These are phyloP conservation scores for Dufourea novaeangliae DNA, from an alignment of 1,140 invertebrate species.

Conservation along the genomic window DNA sequence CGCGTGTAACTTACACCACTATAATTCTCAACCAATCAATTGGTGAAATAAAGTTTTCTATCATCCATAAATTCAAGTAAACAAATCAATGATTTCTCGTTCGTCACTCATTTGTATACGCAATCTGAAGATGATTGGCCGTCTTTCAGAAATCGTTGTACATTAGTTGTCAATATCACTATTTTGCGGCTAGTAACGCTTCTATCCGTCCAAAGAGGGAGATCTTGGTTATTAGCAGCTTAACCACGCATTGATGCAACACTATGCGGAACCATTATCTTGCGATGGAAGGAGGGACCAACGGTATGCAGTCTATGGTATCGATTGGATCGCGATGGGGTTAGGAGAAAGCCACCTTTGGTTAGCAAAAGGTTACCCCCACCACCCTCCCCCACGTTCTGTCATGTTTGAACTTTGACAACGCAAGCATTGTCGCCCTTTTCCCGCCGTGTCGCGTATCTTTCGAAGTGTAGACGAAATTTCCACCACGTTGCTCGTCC, in stretches of 20 bases:
- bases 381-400: too few species aligned
- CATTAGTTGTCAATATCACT: background rate
- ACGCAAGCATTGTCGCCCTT: conserved; percentile 17
- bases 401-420: conserved; percentile 29
- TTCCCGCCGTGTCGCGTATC: background rate
- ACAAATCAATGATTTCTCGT: too few species aligned
- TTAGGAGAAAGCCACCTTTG: conserved; percentile 50
- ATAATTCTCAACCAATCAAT: too few species aligned
- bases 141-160: too few species aligned
- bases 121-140: too few species aligned
- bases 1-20: too few species aligned
- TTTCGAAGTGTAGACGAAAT: conserved; percentile 2
- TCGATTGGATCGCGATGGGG: conserved; percentile 51
- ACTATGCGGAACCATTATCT: conserved; percentile 17
- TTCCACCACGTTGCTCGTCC: background rate
- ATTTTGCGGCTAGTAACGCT: background rate
- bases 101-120: too few species aligned
- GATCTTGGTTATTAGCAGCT: conserved; percentile 9
- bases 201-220: background rate
- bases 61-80: too few species aligned
- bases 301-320: conserved; percentile 23
- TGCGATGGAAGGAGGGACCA: background rate
- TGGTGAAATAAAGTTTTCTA: too few species aligned
- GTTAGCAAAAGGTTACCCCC: conserved; percentile 44
- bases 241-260: background rate